phyloP scores from a whole-genome alignment of 2,888 invertebrate species.

The Agrochola litura region DNA sequence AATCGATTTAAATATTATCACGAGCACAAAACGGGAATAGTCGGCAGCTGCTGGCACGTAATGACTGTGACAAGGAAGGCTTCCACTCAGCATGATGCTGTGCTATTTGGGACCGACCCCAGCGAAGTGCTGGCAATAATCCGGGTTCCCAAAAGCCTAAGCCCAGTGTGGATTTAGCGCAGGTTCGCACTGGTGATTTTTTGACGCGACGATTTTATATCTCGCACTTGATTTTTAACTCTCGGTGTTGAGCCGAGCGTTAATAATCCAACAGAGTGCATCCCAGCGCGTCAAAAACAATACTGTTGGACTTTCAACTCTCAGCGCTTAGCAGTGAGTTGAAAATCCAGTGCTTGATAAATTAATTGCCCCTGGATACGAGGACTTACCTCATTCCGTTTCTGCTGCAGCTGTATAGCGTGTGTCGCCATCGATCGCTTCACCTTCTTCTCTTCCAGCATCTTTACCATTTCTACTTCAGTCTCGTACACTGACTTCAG shows the following conservation, averaged over 20 bases:
- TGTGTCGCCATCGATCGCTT: slow-evolving; percentile 76
- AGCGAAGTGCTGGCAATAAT: neutral
- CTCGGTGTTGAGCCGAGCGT: neutral
- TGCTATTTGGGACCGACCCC: too few species aligned
- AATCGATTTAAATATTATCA: too few species aligned
- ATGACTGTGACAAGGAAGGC: too few species aligned
- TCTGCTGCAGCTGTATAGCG: slow-evolving; percentile 74
- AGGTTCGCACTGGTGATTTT: neutral
- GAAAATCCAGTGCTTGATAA: neutral
- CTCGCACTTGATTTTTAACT: neutral
- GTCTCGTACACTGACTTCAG: slow-evolving; percentile 82
- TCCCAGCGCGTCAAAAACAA: neutral
- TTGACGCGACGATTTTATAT: neutral
- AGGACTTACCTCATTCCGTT: slow-evolving; percentile 75
- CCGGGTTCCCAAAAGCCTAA: too few species aligned
- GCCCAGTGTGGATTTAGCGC: neutral
- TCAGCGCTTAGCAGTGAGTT: neutral
- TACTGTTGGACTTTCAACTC: neutral
- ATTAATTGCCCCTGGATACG: neutral
- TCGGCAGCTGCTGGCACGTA: too few species aligned
- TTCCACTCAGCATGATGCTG: too few species aligned
- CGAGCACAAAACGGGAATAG: too few species aligned
- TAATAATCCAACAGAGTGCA: neutral
- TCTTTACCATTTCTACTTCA: slow-evolving; percentile 80
- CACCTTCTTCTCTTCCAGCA: slow-evolving; percentile 76